phyloP scores from a whole-genome alignment of 2,797 vertebrate genomes.

The Loriculus beryllinus region DNA sequence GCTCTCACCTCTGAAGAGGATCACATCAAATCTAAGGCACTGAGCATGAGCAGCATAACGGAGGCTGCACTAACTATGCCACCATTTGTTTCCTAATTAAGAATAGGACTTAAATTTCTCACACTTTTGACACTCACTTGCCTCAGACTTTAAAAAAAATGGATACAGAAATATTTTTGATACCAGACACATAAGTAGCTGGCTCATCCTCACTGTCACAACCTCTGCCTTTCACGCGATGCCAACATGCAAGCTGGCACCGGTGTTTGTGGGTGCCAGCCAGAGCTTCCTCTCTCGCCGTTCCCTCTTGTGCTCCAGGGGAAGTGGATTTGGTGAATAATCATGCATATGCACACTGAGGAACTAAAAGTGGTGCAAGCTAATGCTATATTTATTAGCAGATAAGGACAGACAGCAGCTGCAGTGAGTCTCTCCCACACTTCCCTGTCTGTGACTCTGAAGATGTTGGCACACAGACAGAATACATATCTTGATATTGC shows the following conservation, averaged over 20 bases:
- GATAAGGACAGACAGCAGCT: background rate
- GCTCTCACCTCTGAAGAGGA: background rate
- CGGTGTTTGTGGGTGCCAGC: background rate
- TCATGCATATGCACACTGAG: background rate
- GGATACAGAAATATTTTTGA: background rate
- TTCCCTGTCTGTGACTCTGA: background rate
- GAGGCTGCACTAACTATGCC: too few relatives aligned
- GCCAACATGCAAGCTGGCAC: background rate
- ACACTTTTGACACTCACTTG: background rate
- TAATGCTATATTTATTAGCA: background rate
- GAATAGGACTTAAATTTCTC: background rate
- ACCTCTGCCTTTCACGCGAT: background rate
- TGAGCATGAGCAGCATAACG: rapidly evolving
- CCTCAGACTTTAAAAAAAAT: background rate
- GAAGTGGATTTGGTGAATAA: background rate
- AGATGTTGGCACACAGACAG: background rate
- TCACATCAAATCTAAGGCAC: rapidly evolving
- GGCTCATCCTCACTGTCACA: background rate
- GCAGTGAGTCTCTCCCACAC: background rate
- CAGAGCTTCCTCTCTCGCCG: background rate
- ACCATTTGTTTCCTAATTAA: background rate
- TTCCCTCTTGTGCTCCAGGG: background rate
- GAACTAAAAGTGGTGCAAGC: background rate
- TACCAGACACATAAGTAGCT: rapidly evolving
- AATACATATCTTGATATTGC: background rate